Evolutionary conservation across 2,797 vertebrate genomes (phyloP).

Genomic region (Decapterus maruadsi): DNA sequence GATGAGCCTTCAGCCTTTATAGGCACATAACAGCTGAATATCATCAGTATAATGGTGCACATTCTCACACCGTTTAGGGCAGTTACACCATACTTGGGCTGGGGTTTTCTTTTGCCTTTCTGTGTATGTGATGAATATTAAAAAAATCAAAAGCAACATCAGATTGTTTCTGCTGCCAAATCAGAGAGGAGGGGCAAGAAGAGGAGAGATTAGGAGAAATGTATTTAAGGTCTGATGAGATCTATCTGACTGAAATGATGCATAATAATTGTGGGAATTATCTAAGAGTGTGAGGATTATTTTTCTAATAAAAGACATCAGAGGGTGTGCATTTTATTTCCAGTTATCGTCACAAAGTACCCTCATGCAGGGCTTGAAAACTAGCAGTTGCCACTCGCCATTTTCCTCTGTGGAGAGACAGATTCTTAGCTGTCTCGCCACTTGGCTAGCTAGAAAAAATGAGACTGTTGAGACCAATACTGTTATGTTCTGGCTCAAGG

Average conservation of each 20-base stretch:
- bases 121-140: not conserved
- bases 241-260: not conserved
- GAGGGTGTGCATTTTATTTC: not conserved
- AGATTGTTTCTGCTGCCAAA: not conserved
- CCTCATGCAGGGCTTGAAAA: too few species aligned
- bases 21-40: not conserved
- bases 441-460: too few species aligned
- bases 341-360: not conserved
- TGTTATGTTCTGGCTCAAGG: too few species aligned
- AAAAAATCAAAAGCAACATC: not conserved
- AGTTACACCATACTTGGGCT: too few species aligned
- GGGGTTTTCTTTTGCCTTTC: not conserved
- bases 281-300: not conserved
- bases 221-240: not conserved
- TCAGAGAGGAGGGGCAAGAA: not conserved
- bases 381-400: too few species aligned
- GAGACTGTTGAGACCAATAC: too few species aligned
- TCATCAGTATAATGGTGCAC: not conserved
- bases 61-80: not conserved
- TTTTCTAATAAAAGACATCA: conserved; percentile 1
- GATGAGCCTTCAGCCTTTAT: too few species aligned
- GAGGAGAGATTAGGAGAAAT: not conserved
- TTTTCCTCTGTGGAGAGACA: too few species aligned
- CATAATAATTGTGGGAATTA: not conserved
- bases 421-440: too few species aligned